These are phyloP conservation scores for Acomys russatus DNA, from an alignment of 2,797 vertebrate species.

Conservation along the genomic window DNA sequence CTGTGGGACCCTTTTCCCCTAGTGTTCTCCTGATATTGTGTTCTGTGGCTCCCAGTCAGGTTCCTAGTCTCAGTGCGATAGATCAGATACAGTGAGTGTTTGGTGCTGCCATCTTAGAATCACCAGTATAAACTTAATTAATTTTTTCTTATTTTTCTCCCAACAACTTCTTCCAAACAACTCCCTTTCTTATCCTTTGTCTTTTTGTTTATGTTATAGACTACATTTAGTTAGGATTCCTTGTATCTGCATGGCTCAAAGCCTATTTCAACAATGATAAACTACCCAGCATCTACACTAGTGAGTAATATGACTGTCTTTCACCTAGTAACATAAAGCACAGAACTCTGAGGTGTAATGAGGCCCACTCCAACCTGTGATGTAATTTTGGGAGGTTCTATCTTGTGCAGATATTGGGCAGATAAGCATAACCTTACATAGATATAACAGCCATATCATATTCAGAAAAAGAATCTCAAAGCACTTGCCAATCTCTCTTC, in stretches of 20 bases:
- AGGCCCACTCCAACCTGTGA: background rate
- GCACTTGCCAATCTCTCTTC: background rate
- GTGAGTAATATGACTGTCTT: background rate
- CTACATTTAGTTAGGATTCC: background rate
- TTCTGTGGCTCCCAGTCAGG: no score
- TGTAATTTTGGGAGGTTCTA: no score
- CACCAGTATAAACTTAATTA: background rate
- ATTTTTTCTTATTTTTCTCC: background rate
- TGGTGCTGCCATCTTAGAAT: no score
- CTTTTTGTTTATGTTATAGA: background rate
- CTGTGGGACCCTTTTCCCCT: no score
- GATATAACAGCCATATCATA: no score
- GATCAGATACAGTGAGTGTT: no score
- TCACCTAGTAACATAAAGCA: background rate
- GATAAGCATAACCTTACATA: background rate
- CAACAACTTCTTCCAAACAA: background rate
- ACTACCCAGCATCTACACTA: no score
- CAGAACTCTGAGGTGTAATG: background rate
- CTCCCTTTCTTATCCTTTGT: background rate
- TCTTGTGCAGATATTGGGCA: background rate
- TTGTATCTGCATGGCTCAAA: no score
- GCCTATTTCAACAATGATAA: background rate
- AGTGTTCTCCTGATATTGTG: no score
- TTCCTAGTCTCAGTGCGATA: no score
- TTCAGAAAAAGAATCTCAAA: background rate